Conservation (phyloP, 2,888 invertebrate species). For the Hedya salicella region DNA sequence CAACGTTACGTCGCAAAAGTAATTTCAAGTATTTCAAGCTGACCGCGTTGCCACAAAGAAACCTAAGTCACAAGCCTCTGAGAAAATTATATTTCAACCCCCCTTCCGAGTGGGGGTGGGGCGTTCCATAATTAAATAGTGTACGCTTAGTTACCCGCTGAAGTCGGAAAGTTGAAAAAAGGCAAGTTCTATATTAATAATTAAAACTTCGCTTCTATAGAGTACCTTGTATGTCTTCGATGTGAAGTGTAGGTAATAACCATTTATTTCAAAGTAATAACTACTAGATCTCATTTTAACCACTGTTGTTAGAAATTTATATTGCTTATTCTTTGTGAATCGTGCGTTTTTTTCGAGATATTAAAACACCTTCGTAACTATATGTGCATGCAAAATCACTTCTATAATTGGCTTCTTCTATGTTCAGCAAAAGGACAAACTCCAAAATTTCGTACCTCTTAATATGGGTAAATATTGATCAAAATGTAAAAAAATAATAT, state of each 20-base stretch:
- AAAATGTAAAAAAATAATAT: too few species aligned
- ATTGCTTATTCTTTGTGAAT: too few species aligned
- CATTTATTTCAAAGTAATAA: too few species aligned
- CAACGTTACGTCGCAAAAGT: conserved; percentile 21
- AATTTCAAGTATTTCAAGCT: conserved; percentile 41
- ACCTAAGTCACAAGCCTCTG: conserved; percentile 50
- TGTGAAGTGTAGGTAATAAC: not conserved
- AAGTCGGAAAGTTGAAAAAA: conserved; percentile 55
- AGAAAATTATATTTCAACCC: conserved; percentile 57
- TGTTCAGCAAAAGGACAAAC: too few species aligned
- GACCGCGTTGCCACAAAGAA: conserved; percentile 46
- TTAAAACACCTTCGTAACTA: too few species aligned
- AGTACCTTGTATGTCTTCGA: not conserved
- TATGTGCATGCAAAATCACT: too few species aligned
- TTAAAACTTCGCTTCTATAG: conserved; percentile 22
- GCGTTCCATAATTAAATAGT: conserved; percentile 75
- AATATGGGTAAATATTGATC: too few species aligned
- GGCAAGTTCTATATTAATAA: conserved; percentile 28
- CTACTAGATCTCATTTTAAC: too few species aligned
- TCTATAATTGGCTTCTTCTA: too few species aligned
- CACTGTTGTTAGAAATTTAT: too few species aligned
- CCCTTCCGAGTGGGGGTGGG: conserved; percentile 47
- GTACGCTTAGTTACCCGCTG: conserved; percentile 70
- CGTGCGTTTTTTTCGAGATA: too few species aligned
- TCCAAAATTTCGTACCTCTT: too few species aligned